phyloP scores from a whole-genome alignment of 1,140 invertebrate genomes.

The Zaprionus inermis region DNA sequence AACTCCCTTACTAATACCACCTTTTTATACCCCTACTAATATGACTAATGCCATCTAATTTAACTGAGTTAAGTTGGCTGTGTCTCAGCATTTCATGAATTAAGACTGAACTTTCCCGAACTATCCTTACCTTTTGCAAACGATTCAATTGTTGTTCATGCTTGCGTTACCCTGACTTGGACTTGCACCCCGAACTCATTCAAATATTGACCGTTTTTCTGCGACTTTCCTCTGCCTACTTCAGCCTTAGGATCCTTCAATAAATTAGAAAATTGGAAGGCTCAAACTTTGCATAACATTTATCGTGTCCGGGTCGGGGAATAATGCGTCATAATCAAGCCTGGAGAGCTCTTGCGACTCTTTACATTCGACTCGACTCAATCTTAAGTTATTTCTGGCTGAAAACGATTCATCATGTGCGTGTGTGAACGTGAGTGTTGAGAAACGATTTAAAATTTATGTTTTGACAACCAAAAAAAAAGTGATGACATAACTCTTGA shows the following conservation, averaged over 20 bases:
- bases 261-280: not conserved
- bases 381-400: constrained; percentile 28
- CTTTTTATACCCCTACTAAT: too few relatives aligned
- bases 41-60: too few relatives aligned
- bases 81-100: too few relatives aligned
- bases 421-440: constrained; percentile 4
- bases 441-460: constrained; percentile 31
- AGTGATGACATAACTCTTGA: constrained; percentile 28
- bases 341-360: not conserved
- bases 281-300: constrained; percentile 6
- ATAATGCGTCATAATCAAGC: constrained; percentile 6
- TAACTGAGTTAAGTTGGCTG: too few relatives aligned
- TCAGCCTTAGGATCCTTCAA: not conserved
- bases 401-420: constrained; percentile 18
- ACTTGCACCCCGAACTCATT: not conserved
- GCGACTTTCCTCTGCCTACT: not conserved
- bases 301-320: not conserved
- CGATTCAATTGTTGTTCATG: not conserved
- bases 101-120: too few relatives aligned
- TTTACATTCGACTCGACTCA: not conserved
- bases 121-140: too few relatives aligned
- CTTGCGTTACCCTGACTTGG: not conserved
- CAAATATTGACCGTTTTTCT: not conserved
- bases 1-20: too few relatives aligned
- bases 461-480: constrained; percentile 18